phyloP scores from a whole-genome alignment of 30 jellyfish, hydroid and myxozoan species.

The Turritopsis dohrnii region DNA sequence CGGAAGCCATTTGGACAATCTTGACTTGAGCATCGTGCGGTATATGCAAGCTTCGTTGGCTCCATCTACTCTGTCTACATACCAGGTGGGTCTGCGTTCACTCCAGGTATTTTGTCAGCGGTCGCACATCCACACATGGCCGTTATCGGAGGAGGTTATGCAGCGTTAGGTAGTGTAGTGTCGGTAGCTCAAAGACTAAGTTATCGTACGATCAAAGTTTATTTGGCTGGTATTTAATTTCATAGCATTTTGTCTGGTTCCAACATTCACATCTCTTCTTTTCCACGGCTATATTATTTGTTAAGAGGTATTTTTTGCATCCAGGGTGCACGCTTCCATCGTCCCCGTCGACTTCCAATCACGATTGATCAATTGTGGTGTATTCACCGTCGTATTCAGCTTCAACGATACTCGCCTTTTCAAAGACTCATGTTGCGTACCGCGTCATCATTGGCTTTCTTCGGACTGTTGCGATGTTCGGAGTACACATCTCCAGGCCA shows the following conservation, averaged over 20 bases:
- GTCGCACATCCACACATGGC: not conserved
- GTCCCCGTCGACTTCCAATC: not conserved
- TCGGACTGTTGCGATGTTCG: too few species aligned
- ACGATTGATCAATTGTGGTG: not conserved
- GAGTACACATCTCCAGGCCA: too few species aligned
- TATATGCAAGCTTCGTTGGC: not conserved
- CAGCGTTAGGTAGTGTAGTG: too few species aligned
- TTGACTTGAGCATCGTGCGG: not conserved
- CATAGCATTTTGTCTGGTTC: not conserved
- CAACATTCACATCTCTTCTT: not conserved
- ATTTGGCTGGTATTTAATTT: not conserved
- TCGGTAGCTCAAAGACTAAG: too few species aligned
- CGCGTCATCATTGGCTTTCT: too few species aligned
- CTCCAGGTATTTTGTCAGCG: not conserved
- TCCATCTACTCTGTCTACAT: not conserved
- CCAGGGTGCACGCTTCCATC: not conserved
- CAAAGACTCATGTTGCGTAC: too few species aligned
- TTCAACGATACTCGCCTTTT: too few species aligned
- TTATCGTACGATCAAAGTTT: not conserved
- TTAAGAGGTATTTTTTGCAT: too few species aligned
- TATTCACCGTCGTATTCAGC: not conserved
- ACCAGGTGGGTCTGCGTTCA: not conserved
- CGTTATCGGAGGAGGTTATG: too few species aligned
- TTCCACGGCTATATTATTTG: not conserved
- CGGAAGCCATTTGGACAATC: not conserved